These are phyloP conservation scores for Temnothorax longispinosus DNA, from an alignment of 1,140 invertebrate genomes.

Conservation along the genomic window DNA sequence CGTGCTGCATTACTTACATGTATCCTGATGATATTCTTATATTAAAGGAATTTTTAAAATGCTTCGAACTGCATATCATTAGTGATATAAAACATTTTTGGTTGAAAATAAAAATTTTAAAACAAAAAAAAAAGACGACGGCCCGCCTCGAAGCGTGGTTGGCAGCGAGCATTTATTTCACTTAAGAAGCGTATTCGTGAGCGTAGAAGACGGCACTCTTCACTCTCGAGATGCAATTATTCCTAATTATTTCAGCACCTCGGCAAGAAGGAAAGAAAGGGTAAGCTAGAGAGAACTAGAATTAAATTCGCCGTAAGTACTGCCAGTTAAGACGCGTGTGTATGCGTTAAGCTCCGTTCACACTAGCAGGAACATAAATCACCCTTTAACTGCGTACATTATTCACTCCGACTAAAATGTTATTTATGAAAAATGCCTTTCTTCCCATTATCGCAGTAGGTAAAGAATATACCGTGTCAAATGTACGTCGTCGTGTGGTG, in stretches of 20 bases:
- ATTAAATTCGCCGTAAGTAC: slow-evolving; percentile 51
- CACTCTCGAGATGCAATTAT: slow-evolving; percentile 72
- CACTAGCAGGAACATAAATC: slow-evolving; percentile 10
- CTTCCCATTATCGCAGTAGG: neutral
- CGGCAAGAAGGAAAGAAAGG: slow-evolving; percentile 31
- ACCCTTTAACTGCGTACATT: neutral
- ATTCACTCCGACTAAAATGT: neutral
- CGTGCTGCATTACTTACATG: neutral
- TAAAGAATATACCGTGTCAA: neutral
- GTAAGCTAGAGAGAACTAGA: slow-evolving; percentile 32
- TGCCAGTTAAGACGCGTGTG: slow-evolving; percentile 11
- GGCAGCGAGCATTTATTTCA: slow-evolving; percentile 70
- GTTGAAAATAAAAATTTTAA: neutral
- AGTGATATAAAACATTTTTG: neutral
- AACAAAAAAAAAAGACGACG: neutral
- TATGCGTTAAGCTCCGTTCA: slow-evolving; percentile 34
- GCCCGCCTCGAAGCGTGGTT: neutral
- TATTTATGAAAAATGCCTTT: slow-evolving; percentile 4
- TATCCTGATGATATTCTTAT: neutral
- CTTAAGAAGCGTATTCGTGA: slow-evolving; percentile 52
- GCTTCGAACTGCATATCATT: neutral
- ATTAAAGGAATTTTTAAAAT: neutral
- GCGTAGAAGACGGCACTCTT: slow-evolving; percentile 63
- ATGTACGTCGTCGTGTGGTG: too few species aligned
- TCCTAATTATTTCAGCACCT: slow-evolving; percentile 70